Evolutionary conservation across 2,113 vertebrate genomes (phyloP).

Genomic region (Pseudopodoces humilis): DNA sequence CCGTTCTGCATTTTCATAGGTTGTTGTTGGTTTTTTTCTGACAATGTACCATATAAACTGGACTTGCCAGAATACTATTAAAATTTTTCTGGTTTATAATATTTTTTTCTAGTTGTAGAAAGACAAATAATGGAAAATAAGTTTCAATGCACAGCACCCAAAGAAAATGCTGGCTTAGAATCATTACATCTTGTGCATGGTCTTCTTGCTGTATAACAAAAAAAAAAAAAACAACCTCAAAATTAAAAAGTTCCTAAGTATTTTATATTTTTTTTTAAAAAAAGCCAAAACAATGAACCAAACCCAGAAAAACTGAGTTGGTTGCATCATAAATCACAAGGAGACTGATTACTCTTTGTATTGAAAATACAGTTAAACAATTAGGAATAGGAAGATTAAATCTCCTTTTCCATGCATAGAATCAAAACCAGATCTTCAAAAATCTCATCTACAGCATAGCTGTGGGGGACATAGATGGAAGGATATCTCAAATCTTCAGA

Average conservation of each 20-base stretch:
- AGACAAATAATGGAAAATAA: conserved; percentile 30
- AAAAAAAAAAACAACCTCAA: conserved; percentile 15
- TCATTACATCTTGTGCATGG: neutral
- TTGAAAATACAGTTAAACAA: neutral
- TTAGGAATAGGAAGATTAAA: neutral
- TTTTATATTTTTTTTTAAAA: neutral
- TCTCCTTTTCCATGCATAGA: neutral
- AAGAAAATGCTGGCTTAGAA: conserved; percentile 10
- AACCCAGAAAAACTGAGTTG: neutral
- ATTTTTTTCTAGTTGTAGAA: conserved; percentile 9
- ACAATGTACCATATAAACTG: conserved; percentile 45
- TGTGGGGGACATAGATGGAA: neutral
- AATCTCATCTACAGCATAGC: neutral
- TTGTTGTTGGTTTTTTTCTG: neutral
- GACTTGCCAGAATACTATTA: conserved; percentile 39
- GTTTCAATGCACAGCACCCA: neutral
- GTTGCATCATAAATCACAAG: neutral
- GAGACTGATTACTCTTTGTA: neutral
- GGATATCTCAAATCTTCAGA: neutral
- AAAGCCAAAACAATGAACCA: neutral
- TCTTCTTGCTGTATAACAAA: neutral
- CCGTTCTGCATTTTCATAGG: conserved; percentile 58
- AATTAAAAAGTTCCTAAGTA: neutral
- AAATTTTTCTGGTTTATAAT: conserved; percentile 25
- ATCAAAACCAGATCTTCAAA: neutral